Conservation (phyloP, 2,113 vertebrate genomes). For the Corvus cornix region DNA sequence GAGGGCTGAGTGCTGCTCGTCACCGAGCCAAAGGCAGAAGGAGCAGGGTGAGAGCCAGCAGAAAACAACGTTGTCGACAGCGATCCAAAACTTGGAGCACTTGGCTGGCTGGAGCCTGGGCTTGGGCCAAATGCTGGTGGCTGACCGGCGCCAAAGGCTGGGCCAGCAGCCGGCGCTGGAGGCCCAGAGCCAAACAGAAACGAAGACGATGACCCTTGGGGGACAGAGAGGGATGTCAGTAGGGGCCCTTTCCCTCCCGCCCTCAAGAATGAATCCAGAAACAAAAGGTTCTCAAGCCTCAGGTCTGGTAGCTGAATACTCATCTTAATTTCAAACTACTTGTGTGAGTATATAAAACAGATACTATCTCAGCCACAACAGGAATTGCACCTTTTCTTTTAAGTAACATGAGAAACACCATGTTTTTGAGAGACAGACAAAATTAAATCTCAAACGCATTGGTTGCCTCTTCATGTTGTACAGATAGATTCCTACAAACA, state of each 20-base stretch:
- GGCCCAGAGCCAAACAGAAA: constrained; percentile 83
- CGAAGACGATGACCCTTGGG: constrained; percentile 65
- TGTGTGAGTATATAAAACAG: neutral
- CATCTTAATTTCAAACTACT: neutral
- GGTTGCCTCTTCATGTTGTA: neutral
- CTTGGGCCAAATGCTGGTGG: constrained; percentile 84
- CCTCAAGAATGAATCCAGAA: neutral
- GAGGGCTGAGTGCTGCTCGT: constrained; percentile 78
- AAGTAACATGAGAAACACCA: neutral
- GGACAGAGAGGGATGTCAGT: neutral
- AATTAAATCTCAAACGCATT: neutral
- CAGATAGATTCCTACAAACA: neutral
- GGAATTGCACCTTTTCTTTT: neutral
- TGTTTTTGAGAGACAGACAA: neutral
- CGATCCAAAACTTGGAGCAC: constrained; percentile 80
- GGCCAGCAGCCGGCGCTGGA: constrained; percentile 46
- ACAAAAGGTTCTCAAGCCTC: neutral
- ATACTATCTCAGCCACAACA: neutral
- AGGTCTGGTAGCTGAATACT: neutral
- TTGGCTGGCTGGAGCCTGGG: constrained; percentile 71
- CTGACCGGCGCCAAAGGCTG: constrained; percentile 81
- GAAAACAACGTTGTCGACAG: constrained; percentile 76
- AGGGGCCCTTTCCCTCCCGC: accelerated
- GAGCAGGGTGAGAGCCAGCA: constrained; percentile 72
- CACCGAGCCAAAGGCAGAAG: constrained; percentile 84